Evolutionary conservation across 2,888 invertebrate species (phyloP).

Genomic region (Notodonta dromedarius): DNA sequence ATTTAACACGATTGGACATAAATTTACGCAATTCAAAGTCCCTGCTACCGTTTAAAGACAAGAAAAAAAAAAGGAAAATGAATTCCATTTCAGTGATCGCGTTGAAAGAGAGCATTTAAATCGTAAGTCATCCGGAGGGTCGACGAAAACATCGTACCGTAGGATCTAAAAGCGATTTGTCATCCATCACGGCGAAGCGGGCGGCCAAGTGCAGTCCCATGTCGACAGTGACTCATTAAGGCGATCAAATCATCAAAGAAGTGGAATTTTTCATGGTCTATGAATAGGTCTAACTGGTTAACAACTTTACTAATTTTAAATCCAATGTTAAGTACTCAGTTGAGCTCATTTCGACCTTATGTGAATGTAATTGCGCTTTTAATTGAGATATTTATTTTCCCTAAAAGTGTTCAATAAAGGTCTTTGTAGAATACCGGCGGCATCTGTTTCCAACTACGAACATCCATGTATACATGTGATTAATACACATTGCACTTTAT

Average conservation of each 20-base stretch:
- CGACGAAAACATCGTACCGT: conserved; percentile 57
- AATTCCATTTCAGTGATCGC: conserved; percentile 37
- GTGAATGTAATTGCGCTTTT: not conserved
- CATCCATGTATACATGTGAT: too few relatives aligned
- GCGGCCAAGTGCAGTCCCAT: conserved; percentile 77
- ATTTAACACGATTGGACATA: not conserved
- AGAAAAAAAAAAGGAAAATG: conserved; percentile 27
- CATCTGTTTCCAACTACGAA: too few relatives aligned
- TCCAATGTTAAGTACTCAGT: too few relatives aligned
- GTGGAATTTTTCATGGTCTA: not conserved
- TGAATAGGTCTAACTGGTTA: not conserved
- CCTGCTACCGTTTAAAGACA: not conserved
- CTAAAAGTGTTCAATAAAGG: too few relatives aligned
- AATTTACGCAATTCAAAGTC: not conserved
- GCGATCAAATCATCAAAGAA: conserved; percentile 59
- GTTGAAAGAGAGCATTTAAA: conserved; percentile 50
- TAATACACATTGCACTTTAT: too few relatives aligned
- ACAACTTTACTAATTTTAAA: too few relatives aligned
- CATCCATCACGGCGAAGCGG: conserved; percentile 71
- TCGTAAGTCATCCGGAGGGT: conserved; percentile 56
- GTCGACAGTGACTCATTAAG: conserved; percentile 77
- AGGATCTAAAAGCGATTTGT: conserved; percentile 74
- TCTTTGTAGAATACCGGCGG: too few relatives aligned
- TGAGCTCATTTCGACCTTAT: too few relatives aligned
- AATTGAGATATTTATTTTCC: not conserved